These are phyloP conservation scores for Agrochola lychnidis DNA, from an alignment of 2,888 invertebrate genomes.

Conservation along the genomic window DNA sequence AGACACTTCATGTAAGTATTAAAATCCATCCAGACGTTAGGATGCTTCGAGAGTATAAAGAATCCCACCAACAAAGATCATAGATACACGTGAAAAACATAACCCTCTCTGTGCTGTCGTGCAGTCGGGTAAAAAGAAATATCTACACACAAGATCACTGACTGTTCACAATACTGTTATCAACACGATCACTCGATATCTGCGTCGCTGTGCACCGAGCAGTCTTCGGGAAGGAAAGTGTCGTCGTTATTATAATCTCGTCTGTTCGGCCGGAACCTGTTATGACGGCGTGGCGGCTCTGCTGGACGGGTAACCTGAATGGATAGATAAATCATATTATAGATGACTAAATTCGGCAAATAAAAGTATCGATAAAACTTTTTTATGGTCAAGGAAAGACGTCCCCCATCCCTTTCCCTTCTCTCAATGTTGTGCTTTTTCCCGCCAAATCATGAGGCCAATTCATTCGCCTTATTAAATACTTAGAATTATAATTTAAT, in stretches of 20 bases:
- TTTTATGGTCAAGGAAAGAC: too few species aligned
- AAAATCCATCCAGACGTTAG: not conserved
- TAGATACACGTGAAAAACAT: not conserved
- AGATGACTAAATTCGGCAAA: not conserved
- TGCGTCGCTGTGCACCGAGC: constrained; percentile 77
- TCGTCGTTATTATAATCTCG: constrained; percentile 79
- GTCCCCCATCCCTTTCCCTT: too few species aligned
- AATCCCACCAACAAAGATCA: not conserved
- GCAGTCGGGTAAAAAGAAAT: not conserved
- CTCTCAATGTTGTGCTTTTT: too few species aligned
- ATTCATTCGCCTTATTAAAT: too few species aligned
- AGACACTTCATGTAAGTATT: not conserved
- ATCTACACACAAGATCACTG: constrained; percentile 2
- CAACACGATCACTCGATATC: constrained; percentile 35
- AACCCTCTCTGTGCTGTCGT: not conserved
- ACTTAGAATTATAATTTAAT: too few species aligned
- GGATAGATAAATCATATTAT: not conserved
- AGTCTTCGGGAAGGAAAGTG: constrained; percentile 83
- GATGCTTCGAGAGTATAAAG: not conserved
- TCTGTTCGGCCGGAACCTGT: constrained; percentile 65
- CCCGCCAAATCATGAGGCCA: too few species aligned
- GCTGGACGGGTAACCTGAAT: constrained; percentile 64
- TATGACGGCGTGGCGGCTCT: constrained; percentile 62
- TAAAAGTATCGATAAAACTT: not conserved
- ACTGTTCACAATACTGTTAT: not conserved